Evolutionary conservation across 2,888 invertebrate species (phyloP), one percentile per base, ranked within the genome.

Genomic region (Bimastos eiseni): DNA sequence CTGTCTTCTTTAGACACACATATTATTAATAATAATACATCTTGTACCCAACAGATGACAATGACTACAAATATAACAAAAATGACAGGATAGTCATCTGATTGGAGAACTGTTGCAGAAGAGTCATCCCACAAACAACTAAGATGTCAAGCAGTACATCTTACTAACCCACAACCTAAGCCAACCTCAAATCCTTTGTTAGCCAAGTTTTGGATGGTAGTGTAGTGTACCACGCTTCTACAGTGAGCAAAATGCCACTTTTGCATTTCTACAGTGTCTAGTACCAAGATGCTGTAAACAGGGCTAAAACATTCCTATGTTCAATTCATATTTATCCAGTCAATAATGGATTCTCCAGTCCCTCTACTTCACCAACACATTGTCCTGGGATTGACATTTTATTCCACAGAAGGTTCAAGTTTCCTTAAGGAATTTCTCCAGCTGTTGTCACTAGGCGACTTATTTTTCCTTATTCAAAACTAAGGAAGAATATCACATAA

Each of bases 371-470:
- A n/a, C 70, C n/a, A 1, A 17, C 70, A 70, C 5, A 70, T n/a
- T 17, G 30, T 70, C 70, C 30, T 70, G 70, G n/a, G 70, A 70
- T 30, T 30, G 30, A 70, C n/a, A n/a, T n/a, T n/a, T n/a, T n/a
- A 6, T 5, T 70, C 70, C 70, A 70, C 70, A 70, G 30, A 70
- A 70, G 70, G 70, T 70, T 70, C 13, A 5, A 70, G 30, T 70
- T 70, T 70, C 30, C 70, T 70, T 70, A 8, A 70, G 70, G 70
- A 70, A 70, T 70, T 30, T 70, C 70, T 70, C 70, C 70, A 70
- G 70, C 30, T 70, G 70, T 70, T 70, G 70, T 70, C 70, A 70
- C 70, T 70, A 70, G 70, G 70, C n/a, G 70, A n/a, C 70, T 70
- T 70, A 70, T 70, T 70, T 55, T 70, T 70, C 70, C 13, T 70